A percentile compares a stretch with the other conserved stretches of the same genome.
Conservation (phyloP, 2,113 vertebrate genomes). For the Pluvianellus socialis region DNA sequence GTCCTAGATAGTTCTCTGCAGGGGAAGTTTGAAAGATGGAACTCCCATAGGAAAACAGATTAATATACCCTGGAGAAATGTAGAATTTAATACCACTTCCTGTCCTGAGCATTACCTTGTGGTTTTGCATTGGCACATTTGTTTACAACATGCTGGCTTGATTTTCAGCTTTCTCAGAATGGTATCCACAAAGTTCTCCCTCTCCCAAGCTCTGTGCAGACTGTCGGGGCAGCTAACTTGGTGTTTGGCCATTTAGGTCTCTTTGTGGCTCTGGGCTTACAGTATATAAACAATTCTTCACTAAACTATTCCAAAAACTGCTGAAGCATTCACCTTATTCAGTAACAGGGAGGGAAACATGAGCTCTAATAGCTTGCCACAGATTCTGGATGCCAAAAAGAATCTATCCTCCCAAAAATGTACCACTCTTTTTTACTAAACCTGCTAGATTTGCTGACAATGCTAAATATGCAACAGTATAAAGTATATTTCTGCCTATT, state of each 20-base stretch:
- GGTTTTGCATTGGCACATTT: not conserved
- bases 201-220: not conserved
- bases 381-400: not conserved
- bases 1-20: not conserved
- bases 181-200: not conserved
- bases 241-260: not conserved
- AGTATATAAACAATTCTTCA: not conserved
- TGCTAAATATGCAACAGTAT: not conserved
- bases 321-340: not conserved
- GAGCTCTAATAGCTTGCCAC: not conserved
- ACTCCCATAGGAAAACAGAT: not conserved
- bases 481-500: not conserved
- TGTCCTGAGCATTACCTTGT: not conserved
- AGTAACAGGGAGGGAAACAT: not conserved
- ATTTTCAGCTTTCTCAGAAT: not conserved
- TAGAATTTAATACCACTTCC: not conserved
- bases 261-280: not conserved
- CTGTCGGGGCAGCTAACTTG: not conserved
- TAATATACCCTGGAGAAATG: not conserved
- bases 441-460: not conserved
- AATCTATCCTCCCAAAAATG: not conserved
- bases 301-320: not conserved
- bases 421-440: not conserved
- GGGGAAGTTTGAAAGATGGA: not conserved
- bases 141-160: not conserved